A percentile compares a stretch with the other conserved stretches of the same genome.
These are phyloP conservation scores for Anthonomus grandis DNA, from an alignment of 1,140 invertebrate genomes.

Conservation along the genomic window DNA sequence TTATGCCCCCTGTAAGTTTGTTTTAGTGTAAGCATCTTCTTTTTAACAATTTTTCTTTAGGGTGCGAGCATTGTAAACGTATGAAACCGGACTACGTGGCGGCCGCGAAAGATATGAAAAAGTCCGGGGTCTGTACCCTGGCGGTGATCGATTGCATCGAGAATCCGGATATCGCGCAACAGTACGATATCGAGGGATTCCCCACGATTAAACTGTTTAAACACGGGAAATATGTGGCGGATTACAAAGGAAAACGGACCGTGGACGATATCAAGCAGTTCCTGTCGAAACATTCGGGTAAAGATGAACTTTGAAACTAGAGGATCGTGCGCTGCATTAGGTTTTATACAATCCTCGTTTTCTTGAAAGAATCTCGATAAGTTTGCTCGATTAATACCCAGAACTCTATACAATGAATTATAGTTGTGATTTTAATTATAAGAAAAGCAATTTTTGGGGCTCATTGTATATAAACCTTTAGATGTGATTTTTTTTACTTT, in stretches of 20 bases:
- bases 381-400: too few species aligned
- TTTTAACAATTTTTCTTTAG: constrained; percentile 52
- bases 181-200: constrained; percentile 64
- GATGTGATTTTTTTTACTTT: too few species aligned
- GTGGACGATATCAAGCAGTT: constrained; percentile 55
- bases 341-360: neutral
- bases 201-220: constrained; percentile 72
- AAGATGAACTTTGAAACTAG: constrained; percentile 36
- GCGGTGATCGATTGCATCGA: constrained; percentile 68
- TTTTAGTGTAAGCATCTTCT: neutral
- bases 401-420: too few species aligned
- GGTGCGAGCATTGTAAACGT: constrained; percentile 76
- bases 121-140: constrained; percentile 50
- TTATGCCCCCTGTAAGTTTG: constrained; percentile 73
- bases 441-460: too few species aligned
- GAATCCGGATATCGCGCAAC: constrained; percentile 54
- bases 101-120: constrained; percentile 60
- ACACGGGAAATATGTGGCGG: constrained; percentile 56
- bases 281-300: too few species aligned
- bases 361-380: neutral
- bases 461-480: too few species aligned
- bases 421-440: too few species aligned
- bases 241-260: constrained; percentile 61
- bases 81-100: constrained; percentile 66
- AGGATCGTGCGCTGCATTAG: constrained; percentile 38